Evolutionary conservation across 2,113 vertebrate genomes (phyloP).

Genomic region (Erythrocercus mccallii): DNA sequence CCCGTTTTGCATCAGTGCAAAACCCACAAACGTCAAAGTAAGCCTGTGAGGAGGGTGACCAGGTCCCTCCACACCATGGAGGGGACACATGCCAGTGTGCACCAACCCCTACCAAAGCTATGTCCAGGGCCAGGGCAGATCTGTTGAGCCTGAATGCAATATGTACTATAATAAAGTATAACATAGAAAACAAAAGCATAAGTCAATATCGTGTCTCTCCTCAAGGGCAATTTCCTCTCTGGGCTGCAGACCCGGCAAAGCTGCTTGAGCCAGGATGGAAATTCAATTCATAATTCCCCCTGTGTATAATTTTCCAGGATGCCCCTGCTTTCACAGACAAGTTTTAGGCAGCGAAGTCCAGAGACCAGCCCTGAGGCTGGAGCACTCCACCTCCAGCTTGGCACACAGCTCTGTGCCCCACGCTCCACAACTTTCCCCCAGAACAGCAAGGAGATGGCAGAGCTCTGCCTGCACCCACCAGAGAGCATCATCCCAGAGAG

Average conservation of each 20-base stretch:
- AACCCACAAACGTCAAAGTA: not conserved
- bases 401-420: not conserved
- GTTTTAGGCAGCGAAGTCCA: not conserved
- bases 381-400: not conserved
- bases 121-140: not conserved
- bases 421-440: not conserved
- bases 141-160: not conserved
- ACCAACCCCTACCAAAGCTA: not conserved
- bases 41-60: not conserved
- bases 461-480: not conserved
- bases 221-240: not conserved
- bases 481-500: not conserved
- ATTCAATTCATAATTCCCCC: not conserved
- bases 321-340: rapidly evolving
- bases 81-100: rapidly evolving
- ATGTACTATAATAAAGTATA: not conserved
- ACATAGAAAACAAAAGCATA: not conserved
- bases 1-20: not conserved
- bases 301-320: not conserved
- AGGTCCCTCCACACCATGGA: rapidly evolving
- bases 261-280: not conserved
- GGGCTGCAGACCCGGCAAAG: not conserved
- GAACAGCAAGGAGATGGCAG: not conserved
- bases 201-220: not conserved
- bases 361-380: not conserved